Base-by-base conservation (phyloP, 2,888 invertebrate species). In the Phlogophora meticulosa region DNA sequence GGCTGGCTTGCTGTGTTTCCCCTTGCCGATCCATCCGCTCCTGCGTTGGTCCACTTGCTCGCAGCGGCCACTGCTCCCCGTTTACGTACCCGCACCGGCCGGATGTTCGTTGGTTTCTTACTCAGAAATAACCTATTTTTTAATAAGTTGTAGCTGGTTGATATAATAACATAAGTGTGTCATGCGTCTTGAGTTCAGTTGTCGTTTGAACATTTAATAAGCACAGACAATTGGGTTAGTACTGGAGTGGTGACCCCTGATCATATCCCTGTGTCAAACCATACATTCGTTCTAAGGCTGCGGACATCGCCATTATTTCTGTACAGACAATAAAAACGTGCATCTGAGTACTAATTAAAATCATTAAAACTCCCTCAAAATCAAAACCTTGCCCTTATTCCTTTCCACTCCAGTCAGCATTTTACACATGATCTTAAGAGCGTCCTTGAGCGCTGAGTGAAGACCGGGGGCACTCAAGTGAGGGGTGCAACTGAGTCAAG, bases 401-500 rank as follows among this genome's bases (percentile, higher is more conserved):
- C 9, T 36, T 48, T 3, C 20, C 11, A 36, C 57, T 49, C 10
- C n/a, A 24, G 76, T 62, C 72, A 72, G 72, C 66, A 28, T 55
- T 71, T 55, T 38, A 32, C 53, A 51, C 43, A 40, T 71, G 51
- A 51, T 69, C 46, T 67, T 24, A 58, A 74, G 58, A 51, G 75
- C 48, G 51, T 43, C 55, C 70, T 60, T 36, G 66, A 76, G 75
- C 11, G 28, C 36, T 22, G 49, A 42, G 24, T 34, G 45, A 11
- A 51, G 45, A 52, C 4, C n/a, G 38, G 10, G 36, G 42, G 48
- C 43, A 28, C 61, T 65, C 58, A 1, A 38, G 52, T 32, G 46
- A 51, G 77, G 65, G 55, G 51, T 61, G 72, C 62, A 72, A 78
- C 65, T 78, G 59, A 72, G 78, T 61, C 81, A 76, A 76, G 81